Conservation (phyloP, 2,113 vertebrate species). For the Amia ocellicauda region DNA sequence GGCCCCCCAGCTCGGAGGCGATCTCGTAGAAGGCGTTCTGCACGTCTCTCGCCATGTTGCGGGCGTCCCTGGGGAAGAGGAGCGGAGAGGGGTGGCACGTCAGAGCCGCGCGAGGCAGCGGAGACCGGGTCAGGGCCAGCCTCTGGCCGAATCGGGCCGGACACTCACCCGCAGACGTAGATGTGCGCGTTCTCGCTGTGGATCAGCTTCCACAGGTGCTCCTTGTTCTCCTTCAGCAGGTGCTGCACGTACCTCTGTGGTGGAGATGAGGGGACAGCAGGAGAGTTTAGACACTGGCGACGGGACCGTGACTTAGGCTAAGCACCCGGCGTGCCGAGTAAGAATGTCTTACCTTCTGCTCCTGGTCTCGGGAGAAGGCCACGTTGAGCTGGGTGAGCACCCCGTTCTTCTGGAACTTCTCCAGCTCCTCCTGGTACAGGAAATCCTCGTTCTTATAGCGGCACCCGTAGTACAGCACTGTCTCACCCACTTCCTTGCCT, state of each 20-base stretch:
- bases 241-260: constrained; percentile 92
- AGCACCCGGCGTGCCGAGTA: too few relatives aligned
- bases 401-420: constrained; percentile 60
- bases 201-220: constrained; percentile 82
- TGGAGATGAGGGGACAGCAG: too few relatives aligned
- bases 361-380: constrained; percentile 91
- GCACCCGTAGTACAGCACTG: constrained; percentile 86
- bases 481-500: constrained; percentile 93
- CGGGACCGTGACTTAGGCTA: too few relatives aligned
- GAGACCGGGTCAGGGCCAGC: too few relatives aligned
- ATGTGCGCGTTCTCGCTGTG: constrained; percentile 79
- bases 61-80: constrained; percentile 74
- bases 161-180: constrained; percentile 88
- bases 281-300: too few relatives aligned
- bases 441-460: constrained; percentile 79
- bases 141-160: too few relatives aligned
- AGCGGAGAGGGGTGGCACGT: not conserved
- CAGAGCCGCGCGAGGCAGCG: too few relatives aligned
- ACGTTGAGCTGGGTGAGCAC: constrained; percentile 78
- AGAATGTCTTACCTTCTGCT: constrained; percentile 83
- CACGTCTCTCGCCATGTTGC: constrained; percentile 93
- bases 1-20: constrained; percentile 73
- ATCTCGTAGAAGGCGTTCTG: constrained; percentile 86
- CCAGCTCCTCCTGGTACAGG: constrained; percentile 84
- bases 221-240: constrained; percentile 78